Percentiles rank a stretch among this genome's conserved stretches.
Conservation (phyloP, 2,113 vertebrate genomes). For the Hyperoodon ampullatus region DNA sequence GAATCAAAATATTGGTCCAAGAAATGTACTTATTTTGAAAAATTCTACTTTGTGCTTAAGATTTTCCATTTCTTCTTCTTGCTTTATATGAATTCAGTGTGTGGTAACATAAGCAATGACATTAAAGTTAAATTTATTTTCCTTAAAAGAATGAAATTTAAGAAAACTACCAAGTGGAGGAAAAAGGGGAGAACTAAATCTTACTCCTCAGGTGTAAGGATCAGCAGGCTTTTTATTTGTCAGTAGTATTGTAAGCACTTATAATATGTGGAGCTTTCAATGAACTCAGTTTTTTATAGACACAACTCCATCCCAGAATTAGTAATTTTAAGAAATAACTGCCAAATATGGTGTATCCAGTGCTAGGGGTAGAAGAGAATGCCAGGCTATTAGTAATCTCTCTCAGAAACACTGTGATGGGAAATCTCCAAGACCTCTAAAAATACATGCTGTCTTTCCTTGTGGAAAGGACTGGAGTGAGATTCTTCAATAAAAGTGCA, state of each 20-base stretch:
- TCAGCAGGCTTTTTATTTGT: neutral
- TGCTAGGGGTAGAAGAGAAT: neutral
- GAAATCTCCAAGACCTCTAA: neutral
- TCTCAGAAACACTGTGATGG: neutral
- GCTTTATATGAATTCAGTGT: neutral
- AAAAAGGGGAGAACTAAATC: neutral
- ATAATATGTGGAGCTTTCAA: neutral
- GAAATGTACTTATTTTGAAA: conserved; percentile 64
- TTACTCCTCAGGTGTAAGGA: neutral
- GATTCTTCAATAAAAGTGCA: neutral
- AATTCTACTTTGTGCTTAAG: neutral
- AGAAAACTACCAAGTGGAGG: neutral
- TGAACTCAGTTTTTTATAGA: neutral
- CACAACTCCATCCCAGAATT: neutral
- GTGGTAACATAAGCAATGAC: neutral
- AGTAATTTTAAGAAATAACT: neutral
- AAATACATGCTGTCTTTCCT: neutral
- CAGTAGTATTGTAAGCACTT: neutral
- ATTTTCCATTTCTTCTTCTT: neutral
- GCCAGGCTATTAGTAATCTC: neutral
- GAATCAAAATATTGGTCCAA: conserved; percentile 64
- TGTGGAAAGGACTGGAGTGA: neutral
- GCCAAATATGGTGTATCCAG: neutral
- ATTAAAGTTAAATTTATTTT: neutral
- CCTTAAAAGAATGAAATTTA: neutral